A percentile compares a stretch with the other conserved stretches of the same genome.
Conservation (phyloP, 2,113 vertebrate genomes). For the Eurypyga helias region DNA sequence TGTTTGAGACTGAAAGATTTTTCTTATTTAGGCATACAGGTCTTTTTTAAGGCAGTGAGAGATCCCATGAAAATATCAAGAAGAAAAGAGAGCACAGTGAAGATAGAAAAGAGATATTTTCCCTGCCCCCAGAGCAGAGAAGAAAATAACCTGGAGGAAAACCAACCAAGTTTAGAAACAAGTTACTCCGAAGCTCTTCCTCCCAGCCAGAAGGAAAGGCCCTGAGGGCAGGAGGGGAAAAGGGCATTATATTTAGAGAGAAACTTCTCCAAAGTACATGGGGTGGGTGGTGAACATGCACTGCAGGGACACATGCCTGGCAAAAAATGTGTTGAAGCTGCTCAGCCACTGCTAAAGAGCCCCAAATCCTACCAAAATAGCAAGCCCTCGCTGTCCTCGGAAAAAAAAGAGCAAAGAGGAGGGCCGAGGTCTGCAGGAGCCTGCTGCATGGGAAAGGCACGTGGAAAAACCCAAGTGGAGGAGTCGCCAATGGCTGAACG, state of each 20-base stretch:
- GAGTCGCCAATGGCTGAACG: not conserved
- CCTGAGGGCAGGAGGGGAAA: not conserved
- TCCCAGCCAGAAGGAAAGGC: not conserved
- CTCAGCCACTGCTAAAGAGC: not conserved
- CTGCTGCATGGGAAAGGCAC: not conserved
- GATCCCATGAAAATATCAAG: not conserved
- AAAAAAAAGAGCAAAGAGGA: not conserved
- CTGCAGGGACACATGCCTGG: not conserved
- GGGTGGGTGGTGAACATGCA: accelerated
- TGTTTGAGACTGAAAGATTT: not conserved
- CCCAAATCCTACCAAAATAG: not conserved
- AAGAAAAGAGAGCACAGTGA: not conserved
- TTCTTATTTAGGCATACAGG: not conserved
- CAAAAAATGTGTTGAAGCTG: not conserved
- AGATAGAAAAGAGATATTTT: not conserved
- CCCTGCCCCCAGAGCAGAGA: not conserved
- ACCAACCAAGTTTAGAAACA: not conserved
- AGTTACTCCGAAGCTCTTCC: not conserved
- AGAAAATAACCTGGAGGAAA: not conserved
- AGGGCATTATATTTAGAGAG: not conserved
- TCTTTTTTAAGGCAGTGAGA: not conserved
- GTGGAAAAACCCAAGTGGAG: not conserved
- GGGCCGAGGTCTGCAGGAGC: not conserved
- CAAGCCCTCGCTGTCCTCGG: not conserved
- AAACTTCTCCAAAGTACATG: not conserved